Base-by-base conservation (phyloP, 2,113 vertebrate genomes). In the Diadophis punctatus region DNA sequence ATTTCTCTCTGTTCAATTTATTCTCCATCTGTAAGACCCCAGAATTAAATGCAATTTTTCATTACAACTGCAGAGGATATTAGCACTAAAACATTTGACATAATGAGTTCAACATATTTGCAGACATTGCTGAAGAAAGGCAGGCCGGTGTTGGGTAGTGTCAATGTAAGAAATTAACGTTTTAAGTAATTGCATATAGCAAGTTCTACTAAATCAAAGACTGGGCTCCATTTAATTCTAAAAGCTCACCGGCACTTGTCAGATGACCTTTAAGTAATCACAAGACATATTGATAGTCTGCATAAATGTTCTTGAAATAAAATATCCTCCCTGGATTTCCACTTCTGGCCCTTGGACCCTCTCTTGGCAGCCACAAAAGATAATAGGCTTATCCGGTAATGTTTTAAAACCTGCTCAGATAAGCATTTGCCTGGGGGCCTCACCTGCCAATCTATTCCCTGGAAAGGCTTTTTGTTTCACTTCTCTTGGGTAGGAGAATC, bases 61-160 rank as follows among this genome's bases (percentile, higher is more conserved):
- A 85, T 94, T 96, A 92, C 94, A 93, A 91, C 95, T 25, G 86
- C 92, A 94, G 93, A 94, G 93, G 92, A 96, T 96, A 94, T 95
- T 94, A 96, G 96, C 96, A 94, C 94, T 96, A 95, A 96, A 96
- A 95, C 92, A 96, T 96, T 97, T 96, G 95, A 95, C 95, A 94
- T 95, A 94, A 95, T 96, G 96, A 96, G 94, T 92, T 93, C 1
- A 0, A 96, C 94, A 88, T 92, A 94, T 95, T 95, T 94, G 94
- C 95, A 96, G 94, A 95, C 93, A 94, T 84, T 16, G 48, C 94
- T 90, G 93, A 94, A 90, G 87, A 92, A 95, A 95, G 95, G 94
- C 94, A 92, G 91, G 93, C 91, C 92, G 52, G 93, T 95, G 93
- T 93, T 93, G 93, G 90, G 0, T 2, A 94, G 34, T 80, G 39